phyloP scores from a whole-genome alignment of 2,888 invertebrate species.

The Mythimna impura region DNA sequence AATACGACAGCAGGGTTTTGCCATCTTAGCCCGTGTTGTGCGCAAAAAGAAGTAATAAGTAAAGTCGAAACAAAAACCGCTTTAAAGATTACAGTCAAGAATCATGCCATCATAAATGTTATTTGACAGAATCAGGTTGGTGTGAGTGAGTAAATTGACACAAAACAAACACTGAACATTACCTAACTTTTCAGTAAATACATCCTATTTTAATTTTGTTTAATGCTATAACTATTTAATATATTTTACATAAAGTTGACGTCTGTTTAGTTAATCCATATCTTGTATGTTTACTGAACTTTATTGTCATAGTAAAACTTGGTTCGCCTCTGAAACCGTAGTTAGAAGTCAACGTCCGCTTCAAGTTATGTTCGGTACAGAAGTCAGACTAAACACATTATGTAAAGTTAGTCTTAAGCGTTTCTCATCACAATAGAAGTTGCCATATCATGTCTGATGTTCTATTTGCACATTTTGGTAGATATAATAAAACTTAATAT shows the following conservation, averaged over 20 bases:
- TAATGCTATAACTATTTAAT: constrained; percentile 5
- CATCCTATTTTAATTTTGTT: constrained; percentile 6
- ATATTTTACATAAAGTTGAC: constrained; percentile 5
- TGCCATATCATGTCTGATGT: constrained; percentile 27
- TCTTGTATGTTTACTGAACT: constrained; percentile 13
- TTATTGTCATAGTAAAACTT: constrained; percentile 31
- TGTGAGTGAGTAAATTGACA: background rate
- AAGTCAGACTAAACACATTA: constrained; percentile 55
- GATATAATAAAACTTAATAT: constrained; percentile 11
- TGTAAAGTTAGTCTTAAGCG: constrained; percentile 45
- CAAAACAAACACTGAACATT: background rate
- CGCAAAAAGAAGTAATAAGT: constrained; percentile 11
- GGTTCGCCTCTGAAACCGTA: constrained; percentile 42
- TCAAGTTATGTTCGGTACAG: constrained; percentile 31
- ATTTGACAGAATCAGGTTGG: background rate
- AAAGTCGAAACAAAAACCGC: constrained; percentile 30
- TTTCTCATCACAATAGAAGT: constrained; percentile 28
- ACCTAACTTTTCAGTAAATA: background rate
- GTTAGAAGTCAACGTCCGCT: constrained; percentile 50
- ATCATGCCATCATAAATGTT: background rate
- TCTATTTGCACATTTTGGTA: constrained; percentile 15
- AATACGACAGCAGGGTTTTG: constrained; percentile 28
- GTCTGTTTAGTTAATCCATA: constrained; percentile 12
- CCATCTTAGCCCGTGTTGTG: background rate
- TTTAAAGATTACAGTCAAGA: background rate